Evolutionary conservation across 30 jellyfish, hydroid and myxozoan species (phyloP).

Genomic region (Aurelia aurita complex sp. Pacific): DNA sequence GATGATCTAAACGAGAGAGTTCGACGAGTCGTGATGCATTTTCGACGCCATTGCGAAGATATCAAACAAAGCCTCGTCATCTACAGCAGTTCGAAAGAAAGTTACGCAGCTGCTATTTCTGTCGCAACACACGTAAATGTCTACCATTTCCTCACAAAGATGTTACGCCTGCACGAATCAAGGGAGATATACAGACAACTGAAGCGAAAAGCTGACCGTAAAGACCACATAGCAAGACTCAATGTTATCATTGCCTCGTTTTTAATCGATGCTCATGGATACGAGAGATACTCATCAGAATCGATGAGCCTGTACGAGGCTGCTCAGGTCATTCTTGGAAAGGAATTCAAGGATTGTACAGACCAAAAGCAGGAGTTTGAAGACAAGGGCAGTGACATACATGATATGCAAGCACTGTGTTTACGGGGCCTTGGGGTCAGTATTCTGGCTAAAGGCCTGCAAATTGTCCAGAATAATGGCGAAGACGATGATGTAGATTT

Average conservation of each 20-base stretch:
- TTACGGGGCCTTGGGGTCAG: slow-evolving; percentile 8
- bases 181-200: slow-evolving; percentile 43
- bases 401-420: slow-evolving; percentile 2
- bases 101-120: slow-evolving; percentile 20
- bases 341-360: no score
- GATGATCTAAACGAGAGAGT: slow-evolving; percentile 31
- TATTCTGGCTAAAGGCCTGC: not conserved
- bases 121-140: slow-evolving; percentile 25
- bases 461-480: not conserved
- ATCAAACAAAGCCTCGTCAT: slow-evolving; percentile 30
- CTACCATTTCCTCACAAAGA: slow-evolving; percentile 18
- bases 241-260: slow-evolving; percentile 48
- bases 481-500: not conserved
- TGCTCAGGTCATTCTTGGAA: not conserved
- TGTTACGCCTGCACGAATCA: slow-evolving; percentile 23
- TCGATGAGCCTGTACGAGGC: slow-evolving; percentile 64
- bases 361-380: no score
- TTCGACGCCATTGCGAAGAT: slow-evolving; percentile 36
- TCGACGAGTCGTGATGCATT: slow-evolving; percentile 10
- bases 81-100: slow-evolving; percentile 9
- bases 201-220: slow-evolving; percentile 35
- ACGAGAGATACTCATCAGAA: slow-evolving; percentile 26
- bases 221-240: slow-evolving; percentile 18
- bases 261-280: slow-evolving; percentile 29
- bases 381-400: no score